These are phyloP conservation scores for Phylloscopus collybita DNA, from an alignment of 2,797 vertebrate genomes.

Conservation along the genomic window DNA sequence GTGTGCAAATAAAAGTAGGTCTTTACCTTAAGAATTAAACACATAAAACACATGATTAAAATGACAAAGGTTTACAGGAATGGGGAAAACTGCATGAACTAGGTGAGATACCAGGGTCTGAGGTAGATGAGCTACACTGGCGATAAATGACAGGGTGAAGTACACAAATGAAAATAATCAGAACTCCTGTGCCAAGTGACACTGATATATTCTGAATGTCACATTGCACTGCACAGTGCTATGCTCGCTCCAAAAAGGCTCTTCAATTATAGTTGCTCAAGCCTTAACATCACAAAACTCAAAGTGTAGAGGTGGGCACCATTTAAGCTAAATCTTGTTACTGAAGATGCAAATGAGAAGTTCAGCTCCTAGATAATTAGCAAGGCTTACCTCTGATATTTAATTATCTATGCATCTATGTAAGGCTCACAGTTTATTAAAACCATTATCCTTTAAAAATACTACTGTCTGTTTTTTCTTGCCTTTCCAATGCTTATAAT, in stretches of 20 bases:
- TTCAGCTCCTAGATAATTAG: neutral
- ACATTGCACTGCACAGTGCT: conserved; percentile 6
- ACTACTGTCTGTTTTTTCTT: neutral
- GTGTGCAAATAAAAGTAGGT: neutral
- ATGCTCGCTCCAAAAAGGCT: neutral
- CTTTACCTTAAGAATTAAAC: conserved; percentile 8
- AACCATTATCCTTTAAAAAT: neutral
- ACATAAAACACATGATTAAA: neutral
- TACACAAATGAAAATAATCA: conserved; percentile 23
- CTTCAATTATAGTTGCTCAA: conserved; percentile 30
- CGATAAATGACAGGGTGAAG: conserved; percentile 35
- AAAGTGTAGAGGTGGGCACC: neutral
- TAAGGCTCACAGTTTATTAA: neutral
- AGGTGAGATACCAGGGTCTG: neutral
- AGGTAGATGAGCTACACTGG: neutral
- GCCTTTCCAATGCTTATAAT: neutral
- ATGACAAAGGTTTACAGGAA: neutral
- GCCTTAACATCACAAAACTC: conserved; percentile 1
- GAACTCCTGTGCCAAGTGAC: conserved; percentile 16
- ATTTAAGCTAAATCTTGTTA: neutral
- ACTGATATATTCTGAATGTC: conserved; percentile 50
- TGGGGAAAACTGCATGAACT: neutral
- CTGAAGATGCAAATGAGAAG: neutral
- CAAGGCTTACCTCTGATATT: neutral
- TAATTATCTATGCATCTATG: neutral